A percentile compares a stretch with the other conserved stretches of the same genome.
Conservation (phyloP, 2,797 vertebrate species). For the Sternotherus odoratus region DNA sequence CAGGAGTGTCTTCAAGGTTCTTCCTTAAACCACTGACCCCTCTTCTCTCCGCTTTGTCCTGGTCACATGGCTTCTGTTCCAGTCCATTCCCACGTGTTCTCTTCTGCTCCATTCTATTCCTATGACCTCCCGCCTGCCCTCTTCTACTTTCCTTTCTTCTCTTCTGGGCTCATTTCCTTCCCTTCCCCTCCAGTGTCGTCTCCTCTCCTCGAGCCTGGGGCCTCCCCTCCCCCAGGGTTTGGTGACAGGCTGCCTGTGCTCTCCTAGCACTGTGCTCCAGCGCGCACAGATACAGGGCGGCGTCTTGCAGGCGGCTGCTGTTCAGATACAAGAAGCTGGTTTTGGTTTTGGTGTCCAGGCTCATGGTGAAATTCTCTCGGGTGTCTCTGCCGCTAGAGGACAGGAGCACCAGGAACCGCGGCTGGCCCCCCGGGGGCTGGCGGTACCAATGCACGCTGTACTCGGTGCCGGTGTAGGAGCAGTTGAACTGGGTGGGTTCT, state of each 20-base stretch:
- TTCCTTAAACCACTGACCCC: not conserved
- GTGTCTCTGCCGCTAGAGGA: not conserved
- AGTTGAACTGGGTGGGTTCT: not conserved
- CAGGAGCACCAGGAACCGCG: not conserved
- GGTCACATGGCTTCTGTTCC: rapidly evolving
- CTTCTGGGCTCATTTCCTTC: no score
- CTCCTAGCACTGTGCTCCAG: not conserved
- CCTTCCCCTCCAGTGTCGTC: no score
- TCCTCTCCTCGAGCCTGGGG: not conserved
- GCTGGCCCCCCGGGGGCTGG: not conserved
- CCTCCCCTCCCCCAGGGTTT: no score
- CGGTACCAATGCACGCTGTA: slow-evolving; percentile 36
- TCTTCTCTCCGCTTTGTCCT: no score
- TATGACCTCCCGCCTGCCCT: no score
- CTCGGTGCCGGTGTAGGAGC: not conserved
- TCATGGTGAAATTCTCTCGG: not conserved
- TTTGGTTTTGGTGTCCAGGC: not conserved
- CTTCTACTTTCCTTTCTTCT: not conserved
- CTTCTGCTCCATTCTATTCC: no score
- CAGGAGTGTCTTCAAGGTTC: not conserved
- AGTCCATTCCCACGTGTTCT: not conserved
- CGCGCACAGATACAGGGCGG: not conserved
- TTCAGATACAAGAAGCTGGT: not conserved
- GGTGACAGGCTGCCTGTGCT: no score
- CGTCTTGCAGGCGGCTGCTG: not conserved